Evolutionary conservation across 2,888 invertebrate genomes (phyloP), one percentile per base, ranked within the genome.

Genomic region (Sericinus montela): DNA sequence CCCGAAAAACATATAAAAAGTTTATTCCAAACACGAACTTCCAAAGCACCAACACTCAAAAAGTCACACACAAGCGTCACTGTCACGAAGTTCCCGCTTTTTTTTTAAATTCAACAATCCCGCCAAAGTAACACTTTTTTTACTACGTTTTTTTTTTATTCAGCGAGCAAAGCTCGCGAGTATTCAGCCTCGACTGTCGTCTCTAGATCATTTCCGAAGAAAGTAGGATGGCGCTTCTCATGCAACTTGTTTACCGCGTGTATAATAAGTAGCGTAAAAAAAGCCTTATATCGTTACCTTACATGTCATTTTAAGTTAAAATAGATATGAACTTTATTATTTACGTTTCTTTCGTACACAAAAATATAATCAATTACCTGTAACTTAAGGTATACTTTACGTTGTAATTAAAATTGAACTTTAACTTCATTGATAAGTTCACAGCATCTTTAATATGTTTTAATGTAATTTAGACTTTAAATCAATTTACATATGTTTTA

Each of bases 161-260:
- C 46, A 41, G 56, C 72, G 72, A 60, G 56, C 58, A 53, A 51
- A 54, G 56, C 56, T 56, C 44, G 19, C 47, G 52, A 58, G 52
- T 48, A 54, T 30, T 44, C 53, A 45, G 41, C 48, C 48, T 51
- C 57, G 61, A 72, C 70, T 70, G 69, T 40, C 50, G 48, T 44
- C 52, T 47, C 45, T 41, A 67, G 64, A 69, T 69, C 61, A 60
- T 59, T 56, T 55, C 55, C 48, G 50, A 75, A 75, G 78, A 79
- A 79, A 77, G 77, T 72, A 66, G 75, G 73, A 67, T 75, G 62
- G 55, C 56, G 62, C 62, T 69, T 72, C 74, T 71, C 74, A 74
- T 75, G 69, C 30, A 28, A 43, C 32, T 32, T 32, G 48, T 34
- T 44, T 37, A 32, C 11, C 29, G 15, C 3, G 9, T 30, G 13